Conservation (phyloP, 2,797 vertebrate species). For the Saxicola maurus region DNA sequence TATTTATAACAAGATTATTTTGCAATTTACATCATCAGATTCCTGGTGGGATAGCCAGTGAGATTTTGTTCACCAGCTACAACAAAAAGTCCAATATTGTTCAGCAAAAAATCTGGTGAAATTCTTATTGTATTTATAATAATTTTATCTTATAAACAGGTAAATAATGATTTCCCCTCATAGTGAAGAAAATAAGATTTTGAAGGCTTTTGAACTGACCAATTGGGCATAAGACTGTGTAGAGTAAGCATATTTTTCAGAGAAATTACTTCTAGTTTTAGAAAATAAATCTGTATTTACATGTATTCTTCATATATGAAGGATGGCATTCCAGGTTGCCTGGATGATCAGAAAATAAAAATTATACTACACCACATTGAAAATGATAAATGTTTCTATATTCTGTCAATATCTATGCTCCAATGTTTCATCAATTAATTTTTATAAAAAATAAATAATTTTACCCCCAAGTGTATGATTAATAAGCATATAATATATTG, state of each 20-base stretch:
- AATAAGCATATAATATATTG: background rate
- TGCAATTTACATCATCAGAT: background rate
- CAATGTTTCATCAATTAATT: background rate
- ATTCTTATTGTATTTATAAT: background rate
- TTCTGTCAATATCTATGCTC: background rate
- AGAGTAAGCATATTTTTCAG: background rate
- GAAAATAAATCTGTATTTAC: background rate
- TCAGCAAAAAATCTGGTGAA: background rate
- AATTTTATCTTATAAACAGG: background rate
- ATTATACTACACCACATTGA: background rate
- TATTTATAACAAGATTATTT: background rate
- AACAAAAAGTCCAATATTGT: background rate
- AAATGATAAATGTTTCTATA: background rate
- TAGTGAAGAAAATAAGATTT: background rate
- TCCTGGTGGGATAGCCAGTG: background rate
- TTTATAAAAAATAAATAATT: background rate
- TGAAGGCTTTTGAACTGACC: background rate
- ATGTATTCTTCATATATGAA: background rate
- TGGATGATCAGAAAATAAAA: background rate
- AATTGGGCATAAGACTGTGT: background rate
- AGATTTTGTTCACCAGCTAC: background rate
- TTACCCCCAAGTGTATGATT: background rate
- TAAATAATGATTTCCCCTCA: background rate
- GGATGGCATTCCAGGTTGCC: background rate
- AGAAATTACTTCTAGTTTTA: background rate